Evolutionary conservation across 2,797 vertebrate genomes (phyloP), one percentile per base, ranked within the genome.

Genomic region (Pangasius larnaudii): DNA sequence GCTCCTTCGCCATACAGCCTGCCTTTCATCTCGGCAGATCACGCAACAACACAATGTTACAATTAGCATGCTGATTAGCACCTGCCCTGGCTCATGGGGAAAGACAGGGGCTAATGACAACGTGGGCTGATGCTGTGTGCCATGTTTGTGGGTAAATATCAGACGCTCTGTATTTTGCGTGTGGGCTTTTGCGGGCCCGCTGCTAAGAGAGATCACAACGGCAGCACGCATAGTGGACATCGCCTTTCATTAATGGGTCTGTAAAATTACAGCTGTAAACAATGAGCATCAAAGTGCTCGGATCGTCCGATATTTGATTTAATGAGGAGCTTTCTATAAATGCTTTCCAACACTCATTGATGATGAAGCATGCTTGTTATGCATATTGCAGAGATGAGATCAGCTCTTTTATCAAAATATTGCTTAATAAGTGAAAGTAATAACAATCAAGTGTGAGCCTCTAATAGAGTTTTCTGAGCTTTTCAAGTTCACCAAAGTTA

Each of bases 11-110:
- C 67, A 88, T 84, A 72, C 61, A 27, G 49, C 83, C 87, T 36
- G 49, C 51, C 84, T 90, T 91, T 91, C 90, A 91, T 90, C 88
- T 86, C 22, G 16, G 80, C 86, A 85, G 75, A 91, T 89, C 88
- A 85, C 85, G 74, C 85, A 87, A 91, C 61, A 86, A 75, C 84
- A 90, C 82, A 88, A 89, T 87, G 90, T 89, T 80, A 89, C 89
- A 92, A 91, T 92, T 92, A 92, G 87, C 87, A 91, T 90, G 88
- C 89, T 92, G 90, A 93, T 93, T 93, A 92, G 89, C 91, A 91
- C 90, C 90, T 92, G 90, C 86, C 88, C 88, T 61, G 53, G 85
- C 88, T 91, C 91, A 85, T 84, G 89, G 84, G 87, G 74, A 89
- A 87, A 24, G 84, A 89, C 91, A 88, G 87, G 87, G 85, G 88